Conservation (phyloP, 2,888 invertebrate genomes). For the Meandrusa payeni region DNA sequence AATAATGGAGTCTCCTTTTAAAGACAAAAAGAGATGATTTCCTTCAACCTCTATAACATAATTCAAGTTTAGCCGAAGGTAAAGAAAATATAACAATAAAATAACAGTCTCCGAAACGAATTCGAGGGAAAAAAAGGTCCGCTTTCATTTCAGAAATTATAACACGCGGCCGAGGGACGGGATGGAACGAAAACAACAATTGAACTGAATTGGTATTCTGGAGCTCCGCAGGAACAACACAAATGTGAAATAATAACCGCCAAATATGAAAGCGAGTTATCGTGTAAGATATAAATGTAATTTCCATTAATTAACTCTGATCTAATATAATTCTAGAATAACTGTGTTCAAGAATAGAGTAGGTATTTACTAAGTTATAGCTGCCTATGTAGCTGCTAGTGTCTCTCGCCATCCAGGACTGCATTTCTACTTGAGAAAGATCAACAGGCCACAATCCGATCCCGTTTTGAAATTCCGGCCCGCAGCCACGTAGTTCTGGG, state of each 20-base stretch:
- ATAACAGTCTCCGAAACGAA: slow-evolving; percentile 24
- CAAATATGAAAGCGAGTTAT: slow-evolving; percentile 11
- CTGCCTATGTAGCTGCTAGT: too few species aligned
- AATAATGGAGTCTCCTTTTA: slow-evolving; percentile 3
- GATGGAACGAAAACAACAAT: slow-evolving; percentile 49
- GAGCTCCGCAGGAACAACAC: slow-evolving; percentile 44
- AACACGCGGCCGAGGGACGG: slow-evolving; percentile 27
- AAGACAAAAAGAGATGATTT: slow-evolving; percentile 14
- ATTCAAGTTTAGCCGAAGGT: slow-evolving; percentile 22
- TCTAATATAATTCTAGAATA: not conserved
- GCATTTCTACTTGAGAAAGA: too few species aligned
- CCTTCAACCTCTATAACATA: slow-evolving; percentile 12
- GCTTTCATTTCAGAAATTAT: slow-evolving; percentile 34
- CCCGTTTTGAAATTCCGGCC: too few species aligned
- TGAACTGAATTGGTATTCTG: slow-evolving; percentile 49
- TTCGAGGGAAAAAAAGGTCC: slow-evolving; percentile 26
- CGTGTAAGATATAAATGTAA: not conserved
- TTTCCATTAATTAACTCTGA: not conserved
- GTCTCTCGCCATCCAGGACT: too few species aligned
- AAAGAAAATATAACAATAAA: slow-evolving; percentile 26
- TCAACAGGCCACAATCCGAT: too few species aligned
- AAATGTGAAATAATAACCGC: slow-evolving; percentile 40
- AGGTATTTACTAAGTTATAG: too few species aligned
- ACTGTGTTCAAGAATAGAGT: too few species aligned
- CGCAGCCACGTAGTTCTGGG: too few species aligned